Conservation (phyloP, 2,888 invertebrate genomes). For the Aspidapion aeneum region DNA sequence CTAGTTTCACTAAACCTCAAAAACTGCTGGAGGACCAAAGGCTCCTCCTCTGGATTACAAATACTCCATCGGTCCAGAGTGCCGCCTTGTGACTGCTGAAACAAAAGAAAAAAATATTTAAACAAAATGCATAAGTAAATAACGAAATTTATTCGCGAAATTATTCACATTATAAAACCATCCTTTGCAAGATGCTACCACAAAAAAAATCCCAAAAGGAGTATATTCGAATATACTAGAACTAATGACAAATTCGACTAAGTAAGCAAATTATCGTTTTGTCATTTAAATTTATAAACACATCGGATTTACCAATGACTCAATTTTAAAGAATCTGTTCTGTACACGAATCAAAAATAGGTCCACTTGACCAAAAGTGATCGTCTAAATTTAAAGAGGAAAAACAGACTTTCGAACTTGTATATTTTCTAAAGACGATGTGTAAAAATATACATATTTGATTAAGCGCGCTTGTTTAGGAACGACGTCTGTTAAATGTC, state of each 20-base stretch:
- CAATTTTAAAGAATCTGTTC: background rate
- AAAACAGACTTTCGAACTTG: slow-evolving; percentile 15
- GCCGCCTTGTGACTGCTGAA: slow-evolving; percentile 57
- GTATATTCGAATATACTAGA: background rate
- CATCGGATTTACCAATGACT: background rate
- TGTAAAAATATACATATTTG: slow-evolving; percentile 43
- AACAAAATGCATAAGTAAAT: background rate
- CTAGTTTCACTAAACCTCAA: slow-evolving; percentile 87
- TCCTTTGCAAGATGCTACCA: no score
- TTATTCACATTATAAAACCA: no score
- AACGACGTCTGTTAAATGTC: slow-evolving; percentile 45
- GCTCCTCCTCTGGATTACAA: slow-evolving; percentile 85
- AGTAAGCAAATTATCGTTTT: background rate
- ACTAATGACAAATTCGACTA: background rate
- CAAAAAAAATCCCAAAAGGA: no score
- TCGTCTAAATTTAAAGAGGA: background rate
- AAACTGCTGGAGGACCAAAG: slow-evolving; percentile 88
- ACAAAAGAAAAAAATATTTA: slow-evolving; percentile 28
- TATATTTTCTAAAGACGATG: slow-evolving; percentile 41
- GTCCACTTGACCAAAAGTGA: background rate
- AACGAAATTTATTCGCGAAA: no score
- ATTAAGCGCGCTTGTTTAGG: slow-evolving; percentile 42
- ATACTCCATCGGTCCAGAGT: slow-evolving; percentile 87
- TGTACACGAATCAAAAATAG: background rate
- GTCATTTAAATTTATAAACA: background rate